phyloP scores from a whole-genome alignment of 2,888 invertebrate species.

The Oscheius sp. region DNA sequence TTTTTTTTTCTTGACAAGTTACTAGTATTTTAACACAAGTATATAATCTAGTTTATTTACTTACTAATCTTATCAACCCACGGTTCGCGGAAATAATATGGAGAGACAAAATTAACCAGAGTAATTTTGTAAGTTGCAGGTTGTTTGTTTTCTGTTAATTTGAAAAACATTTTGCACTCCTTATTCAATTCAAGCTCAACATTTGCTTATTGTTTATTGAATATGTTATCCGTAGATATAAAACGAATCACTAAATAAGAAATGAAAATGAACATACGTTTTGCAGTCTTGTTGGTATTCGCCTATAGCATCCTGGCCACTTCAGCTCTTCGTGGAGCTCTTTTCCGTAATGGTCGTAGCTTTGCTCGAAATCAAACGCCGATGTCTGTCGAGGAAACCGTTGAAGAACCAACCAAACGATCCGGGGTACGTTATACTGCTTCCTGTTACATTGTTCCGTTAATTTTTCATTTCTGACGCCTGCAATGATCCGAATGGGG shows the following conservation, averaged over 20 bases:
- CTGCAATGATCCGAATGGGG: too few relatives aligned
- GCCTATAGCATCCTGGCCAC: conserved; percentile 13
- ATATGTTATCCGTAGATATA: background rate
- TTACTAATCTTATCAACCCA: too few relatives aligned
- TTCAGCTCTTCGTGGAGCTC: conserved; percentile 41
- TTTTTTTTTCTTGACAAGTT: background rate
- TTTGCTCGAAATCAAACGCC: conserved; percentile 19
- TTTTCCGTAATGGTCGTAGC: conserved; percentile 45
- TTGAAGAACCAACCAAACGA: conserved; percentile 17
- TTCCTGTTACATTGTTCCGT: too few relatives aligned
- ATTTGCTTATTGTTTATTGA: background rate
- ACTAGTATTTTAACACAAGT: too few relatives aligned
- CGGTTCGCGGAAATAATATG: too few relatives aligned
- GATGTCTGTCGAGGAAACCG: conserved; percentile 19
- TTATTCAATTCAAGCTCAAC: too few relatives aligned
- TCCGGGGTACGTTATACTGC: background rate
- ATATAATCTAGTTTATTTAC: too few relatives aligned
- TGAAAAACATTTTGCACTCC: too few relatives aligned
- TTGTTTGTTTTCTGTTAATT: too few relatives aligned
- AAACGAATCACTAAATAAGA: background rate
- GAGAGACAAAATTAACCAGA: too few relatives aligned
- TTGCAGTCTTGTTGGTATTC: conserved; percentile 7
- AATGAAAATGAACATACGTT: background rate
- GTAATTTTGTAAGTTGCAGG: too few relatives aligned
- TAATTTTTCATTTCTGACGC: too few relatives aligned